Conservation (phyloP, 2,888 invertebrate genomes). For the Gymnoscelis rufifasciata region DNA sequence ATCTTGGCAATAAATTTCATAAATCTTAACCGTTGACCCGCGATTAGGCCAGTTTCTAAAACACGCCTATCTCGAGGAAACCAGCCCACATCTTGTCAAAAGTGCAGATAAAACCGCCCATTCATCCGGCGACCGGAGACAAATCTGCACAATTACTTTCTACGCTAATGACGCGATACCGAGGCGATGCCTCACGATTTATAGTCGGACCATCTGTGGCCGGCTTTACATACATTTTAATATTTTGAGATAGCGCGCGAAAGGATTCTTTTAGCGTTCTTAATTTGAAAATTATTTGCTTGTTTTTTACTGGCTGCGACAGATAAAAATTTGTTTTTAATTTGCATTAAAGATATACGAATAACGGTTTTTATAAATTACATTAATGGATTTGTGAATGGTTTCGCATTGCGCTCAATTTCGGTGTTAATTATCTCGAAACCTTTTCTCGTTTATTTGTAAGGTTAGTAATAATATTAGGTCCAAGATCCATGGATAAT, state of each 20-base stretch:
- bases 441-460: too few relatives aligned
- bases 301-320: constrained; percentile 9
- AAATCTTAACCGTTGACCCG: neutral
- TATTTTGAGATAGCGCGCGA: constrained; percentile 53
- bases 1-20: neutral
- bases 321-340: neutral
- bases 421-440: too few relatives aligned
- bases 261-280: constrained; percentile 45
- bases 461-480: too few relatives aligned
- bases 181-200: constrained; percentile 59
- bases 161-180: constrained; percentile 68
- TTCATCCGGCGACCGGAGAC: constrained; percentile 48
- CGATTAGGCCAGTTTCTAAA: constrained; percentile 13
- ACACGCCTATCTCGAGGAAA: constrained; percentile 24
- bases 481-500: too few relatives aligned
- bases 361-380: too few relatives aligned
- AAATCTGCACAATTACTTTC: constrained; percentile 69
- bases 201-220: constrained; percentile 58
- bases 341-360: neutral
- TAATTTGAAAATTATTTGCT: constrained; percentile 31
- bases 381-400: too few relatives aligned
- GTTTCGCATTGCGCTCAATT: too few relatives aligned
- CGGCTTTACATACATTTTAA: constrained; percentile 72
- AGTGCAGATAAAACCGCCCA: constrained; percentile 50
- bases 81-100: constrained; percentile 54